These are phyloP conservation scores for Ictidomys tridecemlineatus DNA, from an alignment of 2,113 vertebrate genomes.

Conservation along the genomic window DNA sequence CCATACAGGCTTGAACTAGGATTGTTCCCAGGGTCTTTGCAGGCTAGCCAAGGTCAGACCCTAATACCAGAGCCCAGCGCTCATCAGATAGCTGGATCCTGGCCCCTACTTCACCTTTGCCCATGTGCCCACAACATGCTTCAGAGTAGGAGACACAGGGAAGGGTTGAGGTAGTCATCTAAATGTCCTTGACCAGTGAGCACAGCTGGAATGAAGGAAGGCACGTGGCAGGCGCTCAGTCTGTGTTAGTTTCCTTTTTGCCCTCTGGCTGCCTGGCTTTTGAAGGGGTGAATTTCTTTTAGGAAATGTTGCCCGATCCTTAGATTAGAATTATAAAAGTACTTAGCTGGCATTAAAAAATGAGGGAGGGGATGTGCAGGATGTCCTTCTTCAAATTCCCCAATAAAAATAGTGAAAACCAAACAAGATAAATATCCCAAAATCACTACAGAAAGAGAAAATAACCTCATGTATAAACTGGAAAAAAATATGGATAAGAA, in stretches of 20 bases:
- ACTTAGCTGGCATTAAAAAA: background rate
- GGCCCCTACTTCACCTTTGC: fast-evolving
- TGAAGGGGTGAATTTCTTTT: background rate
- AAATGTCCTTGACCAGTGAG: background rate
- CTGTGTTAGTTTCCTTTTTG: background rate
- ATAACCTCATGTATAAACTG: background rate
- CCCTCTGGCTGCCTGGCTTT: background rate
- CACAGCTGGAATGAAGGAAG: background rate
- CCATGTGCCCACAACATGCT: background rate
- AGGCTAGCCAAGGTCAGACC: background rate
- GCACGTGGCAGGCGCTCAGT: fast-evolving
- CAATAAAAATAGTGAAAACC: background rate
- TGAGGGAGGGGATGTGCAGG: background rate
- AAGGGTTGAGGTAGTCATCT: too few species aligned
- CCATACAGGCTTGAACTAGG: background rate
- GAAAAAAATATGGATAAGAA: background rate
- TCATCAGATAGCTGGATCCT: background rate
- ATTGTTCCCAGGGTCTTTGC: background rate
- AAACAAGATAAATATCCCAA: background rate
- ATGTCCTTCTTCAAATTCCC: background rate
- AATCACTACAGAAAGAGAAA: background rate
- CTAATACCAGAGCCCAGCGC: background rate
- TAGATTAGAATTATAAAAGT: background rate
- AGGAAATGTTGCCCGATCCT: background rate
- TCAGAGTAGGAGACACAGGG: background rate